Evolutionary conservation across 2,113 vertebrate species (phyloP), one percentile per base, ranked within the genome.

Genomic region (Loxodonta africana): DNA sequence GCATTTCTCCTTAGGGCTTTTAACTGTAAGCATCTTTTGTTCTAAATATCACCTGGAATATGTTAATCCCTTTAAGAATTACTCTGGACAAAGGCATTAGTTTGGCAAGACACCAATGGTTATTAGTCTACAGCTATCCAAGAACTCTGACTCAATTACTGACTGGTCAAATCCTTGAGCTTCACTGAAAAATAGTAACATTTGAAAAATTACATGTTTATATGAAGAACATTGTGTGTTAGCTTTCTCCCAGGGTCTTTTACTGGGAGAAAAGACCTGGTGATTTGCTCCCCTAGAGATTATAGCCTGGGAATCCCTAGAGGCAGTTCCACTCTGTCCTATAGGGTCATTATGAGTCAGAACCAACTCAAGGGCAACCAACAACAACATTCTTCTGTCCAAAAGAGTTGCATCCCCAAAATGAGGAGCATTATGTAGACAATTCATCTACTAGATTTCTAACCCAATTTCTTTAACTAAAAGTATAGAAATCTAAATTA

Each of bases 31-130:
- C 44, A 81, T 21, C 53, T 84, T 97, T 91, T 83, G 25, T 26
- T 95, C 62, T 8, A 91, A 69, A 53, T 21, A 26, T 3, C 6
- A 84, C 84, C 20, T 46, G 67, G 48, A 97, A 91, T 17, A 46
- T 25, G 85, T 63, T 88, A 90, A 15, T 95, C 73, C 5, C 96
- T 97, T 95, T 53, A 77, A 74, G 62, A 74, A 82, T 87, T 92
- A 67, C n/a, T 96, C 30, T 95, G 86, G 65, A 67, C 88, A 86
- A 77, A 96, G 76, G 4, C 0, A 91, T 81, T 46, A 20, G 1
- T 96, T 53, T 62, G 77, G 18, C 46, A 37, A 91, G 20, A 86
- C 11, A 63, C 1, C 9, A 77, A 15, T 92, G 57, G 44, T 44
- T 83, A 51, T 67, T 28, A 37, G 23, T 44, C 41, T 82, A 74